Percentiles rank a stretch among this genome's conserved stretches.
Evolutionary conservation across 2,888 invertebrate genomes (phyloP).

Genomic region (Drosophila anomelani): DNA sequence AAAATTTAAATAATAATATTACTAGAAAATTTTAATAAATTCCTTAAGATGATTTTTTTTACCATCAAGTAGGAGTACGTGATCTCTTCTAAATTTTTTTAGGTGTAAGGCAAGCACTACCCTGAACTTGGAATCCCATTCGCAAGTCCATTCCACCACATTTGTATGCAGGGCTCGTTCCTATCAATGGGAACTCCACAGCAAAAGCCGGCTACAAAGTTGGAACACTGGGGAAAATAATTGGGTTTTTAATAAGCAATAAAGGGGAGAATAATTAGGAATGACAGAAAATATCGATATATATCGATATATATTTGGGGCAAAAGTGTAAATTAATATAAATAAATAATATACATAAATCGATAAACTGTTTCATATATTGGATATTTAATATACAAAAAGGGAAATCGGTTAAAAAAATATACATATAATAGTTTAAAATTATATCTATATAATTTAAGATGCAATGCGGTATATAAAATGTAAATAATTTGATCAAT

Average conservation of each 20-base stretch:
- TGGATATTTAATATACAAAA: neutral
- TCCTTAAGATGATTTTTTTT: too few relatives aligned
- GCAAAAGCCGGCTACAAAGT: slow-evolving; percentile 33
- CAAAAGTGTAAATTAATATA: neutral
- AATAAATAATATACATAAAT: neutral
- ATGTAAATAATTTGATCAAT: too few relatives aligned
- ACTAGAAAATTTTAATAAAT: neutral
- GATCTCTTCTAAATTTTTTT: neutral
- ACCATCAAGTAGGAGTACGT: neutral
- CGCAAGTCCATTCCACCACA: slow-evolving; percentile 5
- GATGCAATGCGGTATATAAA: too few relatives aligned
- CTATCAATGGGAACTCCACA: slow-evolving; percentile 50
- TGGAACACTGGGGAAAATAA: slow-evolving; percentile 11
- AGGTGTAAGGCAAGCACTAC: slow-evolving; percentile 14
- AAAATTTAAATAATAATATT: too few relatives aligned
- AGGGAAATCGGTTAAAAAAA: too few relatives aligned
- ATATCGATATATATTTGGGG: neutral
- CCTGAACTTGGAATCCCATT: slow-evolving; percentile 33
- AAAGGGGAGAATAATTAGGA: neutral
- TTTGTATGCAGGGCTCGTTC: slow-evolving; percentile 50
- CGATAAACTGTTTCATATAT: neutral
- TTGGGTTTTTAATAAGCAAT: neutral
- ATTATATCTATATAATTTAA: too few relatives aligned
- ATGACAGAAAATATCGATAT: too few relatives aligned
- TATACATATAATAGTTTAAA: too few relatives aligned